A percentile compares a stretch with the other conserved stretches of the same genome.
These are phyloP conservation scores for Grapholita molesta DNA, from an alignment of 1,140 invertebrate genomes.

Conservation along the genomic window DNA sequence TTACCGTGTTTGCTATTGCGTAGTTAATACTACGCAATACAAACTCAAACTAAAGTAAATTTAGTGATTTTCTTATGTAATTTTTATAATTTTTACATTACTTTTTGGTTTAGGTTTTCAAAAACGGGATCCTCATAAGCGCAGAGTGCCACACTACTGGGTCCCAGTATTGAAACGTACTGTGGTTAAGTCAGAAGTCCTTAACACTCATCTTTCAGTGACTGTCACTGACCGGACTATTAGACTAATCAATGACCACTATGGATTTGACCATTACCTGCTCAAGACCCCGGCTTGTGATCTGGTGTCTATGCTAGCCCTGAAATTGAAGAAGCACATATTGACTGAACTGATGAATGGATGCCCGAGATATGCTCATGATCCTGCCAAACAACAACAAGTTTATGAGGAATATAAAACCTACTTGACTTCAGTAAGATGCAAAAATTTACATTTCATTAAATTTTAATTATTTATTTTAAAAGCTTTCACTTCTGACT, in stretches of 20 bases:
- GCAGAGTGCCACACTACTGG: constrained; percentile 91
- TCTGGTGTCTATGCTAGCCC: constrained; percentile 88
- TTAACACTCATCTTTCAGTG: constrained; percentile 91
- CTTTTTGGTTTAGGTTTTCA: constrained; percentile 82
- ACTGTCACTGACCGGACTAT: constrained; percentile 90
- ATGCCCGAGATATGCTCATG: constrained; percentile 85
- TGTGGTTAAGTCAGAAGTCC: constrained; percentile 95
- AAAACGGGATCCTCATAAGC: constrained; percentile 80
- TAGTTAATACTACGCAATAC: too few relatives aligned
- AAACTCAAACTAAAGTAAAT: too few relatives aligned
- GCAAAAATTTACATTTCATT: too few relatives aligned
- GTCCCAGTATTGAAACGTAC: constrained; percentile 87
- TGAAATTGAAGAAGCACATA: constrained; percentile 91
- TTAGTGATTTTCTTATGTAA: not conserved
- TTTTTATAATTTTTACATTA: not conserved
- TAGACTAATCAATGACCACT: constrained; percentile 90
- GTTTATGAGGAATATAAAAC: constrained; percentile 91
- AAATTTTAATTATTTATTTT: too few relatives aligned
- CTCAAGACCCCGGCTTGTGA: constrained; percentile 94
- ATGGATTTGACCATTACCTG: constrained; percentile 97
- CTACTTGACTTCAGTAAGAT: constrained; percentile 88
- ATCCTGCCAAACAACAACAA: constrained; percentile 85
- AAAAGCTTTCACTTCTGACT: too few relatives aligned
- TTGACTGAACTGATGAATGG: constrained; percentile 86
- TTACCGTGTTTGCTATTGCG: not conserved